Base-by-base conservation (phyloP, 2,797 vertebrate species). In the Ficedula albicollis region DNA sequence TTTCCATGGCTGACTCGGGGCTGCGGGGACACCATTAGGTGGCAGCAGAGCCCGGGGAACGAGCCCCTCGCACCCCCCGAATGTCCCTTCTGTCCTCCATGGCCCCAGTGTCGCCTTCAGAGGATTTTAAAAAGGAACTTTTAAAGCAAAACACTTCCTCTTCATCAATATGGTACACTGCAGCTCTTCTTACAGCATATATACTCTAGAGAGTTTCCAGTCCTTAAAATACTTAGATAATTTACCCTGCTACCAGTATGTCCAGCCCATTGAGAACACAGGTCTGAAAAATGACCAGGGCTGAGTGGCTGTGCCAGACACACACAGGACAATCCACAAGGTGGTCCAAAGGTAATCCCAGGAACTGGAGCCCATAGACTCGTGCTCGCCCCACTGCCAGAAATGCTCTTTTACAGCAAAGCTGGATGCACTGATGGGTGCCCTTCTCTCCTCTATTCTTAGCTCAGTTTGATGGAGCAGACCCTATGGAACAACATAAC, bases 41-140 rank as follows among this genome's bases (percentile, higher is more conserved):
- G 95, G 95, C 91, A 84, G 91, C 86, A 95, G 74, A 95, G 74
- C 80, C 85, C 76, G 25, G 11, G 51, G 51, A 81, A 91, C 82
- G 62, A 56, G 38, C 2, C 6, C 70, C 30, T n/a, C 22, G 27
- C n/a, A 39, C 4, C 13, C 60, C 54, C 39, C 62, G 0, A 9
- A 2, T 1, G 36, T 9, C 55, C 32, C 25, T 20, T 10, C 27
- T 7, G 34, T 36, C 8, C 59, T 30, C 32, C 25, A 3, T 0
- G 15, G 60, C 27, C 21, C 32, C 36, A 1, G 32, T 2, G 34
- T 2, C 23, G 15, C 29, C 55, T 22, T 10, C 27, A 5, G 32
- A 7, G 36, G 5, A 6, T 16, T 38, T 62, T 4, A 14, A 38
- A 43, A n/a, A 22, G 15, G 32, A 77, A 0, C 46, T 38, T 58